Conservation (phyloP, 2,888 invertebrate species). For the Antitype chi region DNA sequence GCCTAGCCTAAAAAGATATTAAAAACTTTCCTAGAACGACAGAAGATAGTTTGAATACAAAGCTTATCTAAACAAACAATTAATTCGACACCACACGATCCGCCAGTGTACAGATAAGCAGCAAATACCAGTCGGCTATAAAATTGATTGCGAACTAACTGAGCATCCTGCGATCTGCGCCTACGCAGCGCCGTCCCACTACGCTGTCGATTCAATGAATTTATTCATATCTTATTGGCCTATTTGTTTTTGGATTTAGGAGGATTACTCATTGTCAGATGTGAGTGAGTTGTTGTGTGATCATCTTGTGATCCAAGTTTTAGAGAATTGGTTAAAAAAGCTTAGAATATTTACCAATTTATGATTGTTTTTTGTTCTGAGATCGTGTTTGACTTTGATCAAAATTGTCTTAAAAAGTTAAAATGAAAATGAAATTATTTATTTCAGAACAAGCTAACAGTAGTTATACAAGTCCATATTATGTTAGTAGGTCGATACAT, state of each 20-base stretch:
- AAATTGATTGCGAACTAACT: constrained; percentile 84
- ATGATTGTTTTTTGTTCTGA: neutral
- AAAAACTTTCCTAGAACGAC: neutral
- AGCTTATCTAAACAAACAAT: constrained; percentile 36
- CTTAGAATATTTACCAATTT: neutral
- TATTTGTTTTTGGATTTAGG: constrained; percentile 60
- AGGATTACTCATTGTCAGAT: constrained; percentile 39
- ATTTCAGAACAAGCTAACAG: too few relatives aligned
- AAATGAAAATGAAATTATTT: too few relatives aligned
- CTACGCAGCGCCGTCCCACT: constrained; percentile 72
- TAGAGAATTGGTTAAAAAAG: neutral
- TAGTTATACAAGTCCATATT: too few relatives aligned
- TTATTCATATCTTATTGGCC: constrained; percentile 65
- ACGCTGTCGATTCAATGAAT: constrained; percentile 70
- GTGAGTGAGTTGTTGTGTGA: neutral
- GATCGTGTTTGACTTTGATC: too few relatives aligned
- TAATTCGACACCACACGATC: constrained; percentile 38
- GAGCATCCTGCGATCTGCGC: constrained; percentile 79
- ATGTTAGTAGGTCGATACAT: too few relatives aligned
- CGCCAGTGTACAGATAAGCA: constrained; percentile 76
- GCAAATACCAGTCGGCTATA: constrained; percentile 82
- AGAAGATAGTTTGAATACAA: neutral
- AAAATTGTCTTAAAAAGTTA: neutral
- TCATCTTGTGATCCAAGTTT: neutral
- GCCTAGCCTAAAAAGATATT: neutral